Conservation (phyloP, 2,888 invertebrate species). For the Magallana nippona region DNA sequence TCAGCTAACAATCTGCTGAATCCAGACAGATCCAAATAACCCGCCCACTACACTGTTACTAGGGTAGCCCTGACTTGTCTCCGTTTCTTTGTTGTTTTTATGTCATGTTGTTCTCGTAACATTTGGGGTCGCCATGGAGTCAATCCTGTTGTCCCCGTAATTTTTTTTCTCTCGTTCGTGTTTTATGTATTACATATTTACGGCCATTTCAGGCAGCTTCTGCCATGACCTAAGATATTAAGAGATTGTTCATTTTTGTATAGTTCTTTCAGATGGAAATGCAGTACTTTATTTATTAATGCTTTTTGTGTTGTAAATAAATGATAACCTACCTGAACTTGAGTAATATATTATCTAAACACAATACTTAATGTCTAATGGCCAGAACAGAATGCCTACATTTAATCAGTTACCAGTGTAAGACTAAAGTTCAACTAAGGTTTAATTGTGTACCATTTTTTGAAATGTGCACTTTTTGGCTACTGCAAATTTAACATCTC, state of each 20-base stretch:
- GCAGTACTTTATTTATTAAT: neutral
- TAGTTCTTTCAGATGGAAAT: too few relatives aligned
- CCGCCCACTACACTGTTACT: conserved; percentile 17
- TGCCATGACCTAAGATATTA: neutral
- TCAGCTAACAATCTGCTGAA: conserved; percentile 43
- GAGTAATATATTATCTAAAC: too few relatives aligned
- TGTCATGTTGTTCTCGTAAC: conserved; percentile 31
- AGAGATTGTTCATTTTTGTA: neutral
- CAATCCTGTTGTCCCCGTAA: neutral
- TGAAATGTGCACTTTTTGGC: too few relatives aligned
- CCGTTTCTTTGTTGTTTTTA: conserved; percentile 24
- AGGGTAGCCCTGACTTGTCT: conserved; percentile 14
- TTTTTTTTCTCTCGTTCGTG: neutral
- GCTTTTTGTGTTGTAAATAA: conserved; percentile 26
- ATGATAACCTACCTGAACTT: neutral
- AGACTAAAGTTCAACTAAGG: too few relatives aligned
- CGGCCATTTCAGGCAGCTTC: conserved; percentile 7
- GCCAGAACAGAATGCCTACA: too few relatives aligned
- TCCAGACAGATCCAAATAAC: conserved; percentile 26
- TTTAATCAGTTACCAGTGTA: too few relatives aligned
- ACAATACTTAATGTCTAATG: too few relatives aligned
- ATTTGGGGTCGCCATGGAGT: conserved; percentile 27
- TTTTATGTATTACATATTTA: neutral
- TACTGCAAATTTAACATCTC: too few relatives aligned
- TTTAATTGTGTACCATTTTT: too few relatives aligned